Evolutionary conservation across 2,113 vertebrate genomes (phyloP).

Genomic region (Corythornis madagascariensis): DNA sequence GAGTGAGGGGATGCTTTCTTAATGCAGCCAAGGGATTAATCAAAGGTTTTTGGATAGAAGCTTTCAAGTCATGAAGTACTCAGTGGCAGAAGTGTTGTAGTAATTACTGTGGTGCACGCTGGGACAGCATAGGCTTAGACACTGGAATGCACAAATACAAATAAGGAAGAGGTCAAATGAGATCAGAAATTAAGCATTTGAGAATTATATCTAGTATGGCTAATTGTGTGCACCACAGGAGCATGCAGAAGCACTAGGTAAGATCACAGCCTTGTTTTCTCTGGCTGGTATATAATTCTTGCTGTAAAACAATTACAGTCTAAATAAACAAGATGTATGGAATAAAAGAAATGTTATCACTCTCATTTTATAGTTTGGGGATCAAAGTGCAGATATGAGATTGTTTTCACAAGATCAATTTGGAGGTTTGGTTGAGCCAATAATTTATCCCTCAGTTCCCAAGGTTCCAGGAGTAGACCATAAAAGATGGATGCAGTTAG

Average conservation of each 20-base stretch:
- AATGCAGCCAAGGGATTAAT: neutral
- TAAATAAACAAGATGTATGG: neutral
- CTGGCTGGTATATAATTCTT: neutral
- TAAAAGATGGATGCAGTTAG: neutral
- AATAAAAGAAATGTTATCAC: neutral
- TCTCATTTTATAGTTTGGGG: neutral
- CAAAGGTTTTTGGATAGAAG: neutral
- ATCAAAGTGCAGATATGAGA: neutral
- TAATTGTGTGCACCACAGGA: neutral
- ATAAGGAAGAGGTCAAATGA: neutral
- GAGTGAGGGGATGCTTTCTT: neutral
- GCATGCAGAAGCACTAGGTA: neutral
- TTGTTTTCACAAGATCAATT: neutral
- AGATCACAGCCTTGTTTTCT: neutral
- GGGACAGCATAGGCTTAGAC: neutral
- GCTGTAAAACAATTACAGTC: neutral
- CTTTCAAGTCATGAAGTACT: neutral
- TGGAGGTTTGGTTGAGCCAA: neutral
- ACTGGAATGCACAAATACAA: neutral
- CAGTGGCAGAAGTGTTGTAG: neutral
- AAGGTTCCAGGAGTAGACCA: neutral
- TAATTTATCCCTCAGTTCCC: neutral
- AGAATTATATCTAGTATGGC: neutral
- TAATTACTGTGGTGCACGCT: neutral
- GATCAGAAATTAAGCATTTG: neutral